Conservation (phyloP, 2,888 invertebrate genomes). For the Aphrophora alni region DNA sequence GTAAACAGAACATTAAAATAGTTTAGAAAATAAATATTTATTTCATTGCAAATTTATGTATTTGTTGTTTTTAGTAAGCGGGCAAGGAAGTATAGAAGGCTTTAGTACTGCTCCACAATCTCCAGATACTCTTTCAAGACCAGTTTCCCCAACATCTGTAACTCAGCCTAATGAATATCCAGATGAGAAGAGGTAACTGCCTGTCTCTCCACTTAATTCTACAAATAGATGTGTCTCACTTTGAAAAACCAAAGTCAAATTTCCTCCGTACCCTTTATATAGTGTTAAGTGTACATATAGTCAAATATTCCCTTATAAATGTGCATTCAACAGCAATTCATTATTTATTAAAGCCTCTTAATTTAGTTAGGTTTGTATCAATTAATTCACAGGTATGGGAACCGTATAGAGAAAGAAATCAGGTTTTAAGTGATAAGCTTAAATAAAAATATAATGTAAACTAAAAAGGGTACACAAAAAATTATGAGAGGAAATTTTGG, state of each 20-base stretch:
- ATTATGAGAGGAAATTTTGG: neutral
- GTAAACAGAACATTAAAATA: too few species aligned
- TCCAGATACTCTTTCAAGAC: slow-evolving; percentile 44
- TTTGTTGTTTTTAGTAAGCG: slow-evolving; percentile 27
- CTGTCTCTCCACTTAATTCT: neutral
- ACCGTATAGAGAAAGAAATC: too few species aligned
- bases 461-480: neutral
- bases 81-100: slow-evolving; percentile 50
- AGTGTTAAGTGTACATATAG: neutral
- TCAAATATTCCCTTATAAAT: neutral
- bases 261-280: neutral
- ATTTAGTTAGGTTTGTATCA: neutral
- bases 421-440: too few species aligned
- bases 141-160: slow-evolving; percentile 27
- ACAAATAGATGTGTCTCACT: neutral
- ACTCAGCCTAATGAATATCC: neutral
- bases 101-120: slow-evolving; percentile 51
- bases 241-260: neutral
- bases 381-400: too few species aligned
- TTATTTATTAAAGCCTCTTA: neutral
- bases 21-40: too few species aligned
- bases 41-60: too few species aligned
- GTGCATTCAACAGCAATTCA: neutral
- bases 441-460: neutral
- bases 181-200: neutral